These are phyloP conservation scores for Taphrorychus bicolor DNA, from an alignment of 2,888 invertebrate genomes.

Conservation along the genomic window DNA sequence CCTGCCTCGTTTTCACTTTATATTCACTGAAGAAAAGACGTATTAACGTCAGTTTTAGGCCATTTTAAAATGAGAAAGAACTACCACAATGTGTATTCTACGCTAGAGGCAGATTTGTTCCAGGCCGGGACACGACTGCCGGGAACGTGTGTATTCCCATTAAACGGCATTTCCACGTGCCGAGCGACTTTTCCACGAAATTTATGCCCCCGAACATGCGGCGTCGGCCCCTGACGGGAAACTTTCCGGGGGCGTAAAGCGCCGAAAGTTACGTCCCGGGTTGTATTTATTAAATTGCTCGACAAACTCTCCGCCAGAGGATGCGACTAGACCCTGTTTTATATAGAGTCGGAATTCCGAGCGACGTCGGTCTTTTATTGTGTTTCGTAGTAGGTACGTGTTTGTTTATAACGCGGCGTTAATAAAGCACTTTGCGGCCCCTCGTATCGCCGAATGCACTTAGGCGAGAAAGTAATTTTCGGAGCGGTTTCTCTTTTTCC, in stretches of 20 bases:
- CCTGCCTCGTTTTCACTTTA: too few relatives aligned
- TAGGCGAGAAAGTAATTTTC: neutral
- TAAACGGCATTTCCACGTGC: neutral
- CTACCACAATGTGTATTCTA: too few relatives aligned
- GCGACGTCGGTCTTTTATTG: too few relatives aligned
- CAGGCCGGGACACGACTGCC: too few relatives aligned
- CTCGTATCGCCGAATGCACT: neutral
- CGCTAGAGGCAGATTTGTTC: neutral
- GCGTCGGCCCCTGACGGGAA: constrained; percentile 2
- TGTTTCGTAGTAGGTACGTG: neutral
- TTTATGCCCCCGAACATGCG: constrained; percentile 14
- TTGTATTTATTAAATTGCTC: constrained; percentile 25
- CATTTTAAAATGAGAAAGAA: too few relatives aligned
- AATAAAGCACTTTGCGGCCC: neutral
- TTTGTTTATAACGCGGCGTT: neutral
- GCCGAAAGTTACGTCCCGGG: constrained; percentile 14
- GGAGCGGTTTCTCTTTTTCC: neutral
- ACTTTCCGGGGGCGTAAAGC: constrained; percentile 9
- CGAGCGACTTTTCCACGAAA: constrained; percentile 8
- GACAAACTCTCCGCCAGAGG: constrained; percentile 14
- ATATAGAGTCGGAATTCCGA: constrained; percentile 2
- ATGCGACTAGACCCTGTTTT: constrained; percentile 18
- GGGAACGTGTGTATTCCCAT: constrained; percentile 6
- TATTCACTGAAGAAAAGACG: too few relatives aligned
- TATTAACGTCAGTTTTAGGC: too few relatives aligned